phyloP scores from a whole-genome alignment of 2,113 vertebrate genomes.

The Cryptomyrus ogoouensis region DNA sequence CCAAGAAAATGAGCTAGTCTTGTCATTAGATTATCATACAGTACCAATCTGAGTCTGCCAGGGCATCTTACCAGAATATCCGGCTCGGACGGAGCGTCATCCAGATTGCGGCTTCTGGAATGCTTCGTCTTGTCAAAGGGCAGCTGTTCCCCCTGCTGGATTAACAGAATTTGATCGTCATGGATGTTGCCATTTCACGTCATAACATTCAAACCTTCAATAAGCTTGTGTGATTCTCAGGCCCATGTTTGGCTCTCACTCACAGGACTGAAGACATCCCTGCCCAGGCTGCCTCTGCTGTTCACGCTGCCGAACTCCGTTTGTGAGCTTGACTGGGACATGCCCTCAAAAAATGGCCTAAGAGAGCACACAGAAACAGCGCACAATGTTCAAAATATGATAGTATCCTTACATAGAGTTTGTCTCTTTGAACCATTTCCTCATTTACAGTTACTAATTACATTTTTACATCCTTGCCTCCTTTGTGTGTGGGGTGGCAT shows the following conservation, averaged over 20 bases:
- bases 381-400: background rate
- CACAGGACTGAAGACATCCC: slow-evolving; percentile 76
- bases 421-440: background rate
- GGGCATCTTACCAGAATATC: slow-evolving; percentile 62
- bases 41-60: background rate
- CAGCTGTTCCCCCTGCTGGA: slow-evolving; percentile 63
- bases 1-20: background rate
- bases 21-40: background rate
- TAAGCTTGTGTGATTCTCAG: background rate
- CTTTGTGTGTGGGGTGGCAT: background rate
- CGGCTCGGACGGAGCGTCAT: slow-evolving; percentile 67
- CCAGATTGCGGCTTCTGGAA: slow-evolving; percentile 70
- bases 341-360: slow-evolving; percentile 91
- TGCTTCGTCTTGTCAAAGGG: slow-evolving; percentile 71
- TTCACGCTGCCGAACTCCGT: slow-evolving; percentile 87
- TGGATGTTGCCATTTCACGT: background rate
- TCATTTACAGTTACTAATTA: background rate
- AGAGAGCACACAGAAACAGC: background rate
- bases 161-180: background rate
- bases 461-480: background rate
- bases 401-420: background rate
- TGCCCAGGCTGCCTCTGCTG: slow-evolving; percentile 79
- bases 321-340: slow-evolving; percentile 91
- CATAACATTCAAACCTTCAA: background rate
- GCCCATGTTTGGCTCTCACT: slow-evolving; percentile 36